phyloP scores from a whole-genome alignment of 2,797 vertebrate species.

The Nannoperca australis region DNA sequence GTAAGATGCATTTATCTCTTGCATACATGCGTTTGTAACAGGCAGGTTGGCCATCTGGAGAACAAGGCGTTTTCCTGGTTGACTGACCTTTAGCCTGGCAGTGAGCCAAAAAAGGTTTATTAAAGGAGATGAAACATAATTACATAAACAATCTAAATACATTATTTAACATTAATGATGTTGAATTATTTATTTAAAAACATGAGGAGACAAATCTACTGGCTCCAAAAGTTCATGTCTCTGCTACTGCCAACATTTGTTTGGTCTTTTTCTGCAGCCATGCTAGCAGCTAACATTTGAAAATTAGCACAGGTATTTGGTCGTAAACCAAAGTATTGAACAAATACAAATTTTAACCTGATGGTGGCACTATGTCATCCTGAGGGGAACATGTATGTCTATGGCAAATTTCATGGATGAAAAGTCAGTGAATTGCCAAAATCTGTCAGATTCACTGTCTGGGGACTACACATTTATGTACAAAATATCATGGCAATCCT shows the following conservation, averaged over 20 bases:
- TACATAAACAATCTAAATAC: constrained; percentile 27
- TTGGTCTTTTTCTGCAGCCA: neutral
- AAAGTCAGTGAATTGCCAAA: too few relatives aligned
- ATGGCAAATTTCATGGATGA: too few relatives aligned
- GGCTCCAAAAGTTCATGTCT: neutral
- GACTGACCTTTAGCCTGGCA: constrained; percentile 34
- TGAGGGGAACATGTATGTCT: too few relatives aligned
- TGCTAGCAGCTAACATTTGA: too few relatives aligned
- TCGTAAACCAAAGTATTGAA: too few relatives aligned
- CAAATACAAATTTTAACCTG: too few relatives aligned
- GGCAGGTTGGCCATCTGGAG: constrained; percentile 45
- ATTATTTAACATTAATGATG: constrained; percentile 34
- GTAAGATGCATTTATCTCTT: neutral
- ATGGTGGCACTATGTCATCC: too few relatives aligned
- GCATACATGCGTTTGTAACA: neutral
- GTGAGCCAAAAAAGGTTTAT: constrained; percentile 23
- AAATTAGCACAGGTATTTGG: too few relatives aligned
- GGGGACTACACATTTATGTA: too few relatives aligned
- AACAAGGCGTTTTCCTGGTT: constrained; percentile 29
- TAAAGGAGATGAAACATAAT: constrained; percentile 12
- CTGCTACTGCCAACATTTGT: neutral
- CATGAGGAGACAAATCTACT: neutral
- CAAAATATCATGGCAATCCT: too few relatives aligned
- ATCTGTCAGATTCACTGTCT: too few relatives aligned
- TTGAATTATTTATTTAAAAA: constrained; percentile 20